Evolutionary conservation across 2,113 vertebrate species (phyloP).

Genomic region (Fregata magnificens): DNA sequence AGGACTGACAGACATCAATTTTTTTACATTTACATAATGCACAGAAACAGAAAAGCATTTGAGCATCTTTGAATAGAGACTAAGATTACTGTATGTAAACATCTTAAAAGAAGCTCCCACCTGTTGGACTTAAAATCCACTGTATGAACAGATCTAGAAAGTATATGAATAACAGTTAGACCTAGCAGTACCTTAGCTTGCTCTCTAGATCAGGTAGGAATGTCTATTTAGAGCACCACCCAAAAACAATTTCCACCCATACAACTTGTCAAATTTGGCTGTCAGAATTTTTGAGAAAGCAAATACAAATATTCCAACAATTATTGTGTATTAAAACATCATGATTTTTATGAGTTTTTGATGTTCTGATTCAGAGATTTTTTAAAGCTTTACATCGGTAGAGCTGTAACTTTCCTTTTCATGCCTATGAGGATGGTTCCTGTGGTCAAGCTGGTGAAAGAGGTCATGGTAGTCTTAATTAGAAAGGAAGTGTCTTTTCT

Average conservation of each 20-base stretch:
- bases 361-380: neutral
- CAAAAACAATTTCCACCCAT: neutral
- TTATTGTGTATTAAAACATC: neutral
- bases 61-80: neutral
- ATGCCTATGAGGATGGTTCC: neutral
- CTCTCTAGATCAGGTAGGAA: neutral
- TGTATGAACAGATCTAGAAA: neutral
- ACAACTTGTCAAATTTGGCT: neutral
- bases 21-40: neutral
- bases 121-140: neutral
- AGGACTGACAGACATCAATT: neutral
- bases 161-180: neutral
- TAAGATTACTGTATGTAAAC: neutral
- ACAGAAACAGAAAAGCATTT: neutral
- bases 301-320: neutral
- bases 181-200: neutral
- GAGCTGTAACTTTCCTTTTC: neutral
- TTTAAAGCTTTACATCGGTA: neutral
- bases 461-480: neutral
- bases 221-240: neutral
- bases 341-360: neutral
- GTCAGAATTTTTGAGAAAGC: neutral
- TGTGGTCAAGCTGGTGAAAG: neutral
- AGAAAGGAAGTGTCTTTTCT: neutral
- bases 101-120: neutral